These are phyloP conservation scores for Drosophila leonis DNA, from an alignment of 2,888 invertebrate genomes.

Conservation along the genomic window DNA sequence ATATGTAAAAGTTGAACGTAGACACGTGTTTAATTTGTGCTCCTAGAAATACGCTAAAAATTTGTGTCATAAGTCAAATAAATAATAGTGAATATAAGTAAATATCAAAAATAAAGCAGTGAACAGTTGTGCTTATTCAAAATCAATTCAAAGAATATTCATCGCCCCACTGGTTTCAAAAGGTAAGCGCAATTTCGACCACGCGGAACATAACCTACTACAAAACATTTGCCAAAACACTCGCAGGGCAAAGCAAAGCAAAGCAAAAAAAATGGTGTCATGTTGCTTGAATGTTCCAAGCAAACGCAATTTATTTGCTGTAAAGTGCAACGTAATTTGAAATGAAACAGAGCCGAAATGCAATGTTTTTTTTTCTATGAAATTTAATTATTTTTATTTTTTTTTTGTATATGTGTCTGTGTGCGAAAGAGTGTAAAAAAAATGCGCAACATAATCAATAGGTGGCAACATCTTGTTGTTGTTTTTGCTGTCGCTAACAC, in stretches of 20 bases:
- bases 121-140: constrained; percentile 34
- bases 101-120: constrained; percentile 39
- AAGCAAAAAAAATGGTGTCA: constrained; percentile 70
- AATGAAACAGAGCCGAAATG: not conserved
- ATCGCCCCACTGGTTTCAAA: constrained; percentile 58
- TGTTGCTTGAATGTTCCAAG: constrained; percentile 35
- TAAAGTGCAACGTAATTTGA: constrained; percentile 37
- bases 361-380: not conserved
- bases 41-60: constrained; percentile 39
- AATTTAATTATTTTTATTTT: constrained; percentile 10
- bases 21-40: constrained; percentile 84
- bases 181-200: constrained; percentile 70
- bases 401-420: constrained; percentile 21
- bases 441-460: constrained; percentile 73
- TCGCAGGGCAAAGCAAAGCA: constrained; percentile 18
- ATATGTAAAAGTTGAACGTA: constrained; percentile 79
- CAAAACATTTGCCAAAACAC: constrained; percentile 74
- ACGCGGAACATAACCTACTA: constrained; percentile 79
- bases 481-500: constrained; percentile 34
- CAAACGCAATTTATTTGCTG: constrained; percentile 16
- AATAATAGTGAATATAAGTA: constrained; percentile 44
- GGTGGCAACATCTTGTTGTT: constrained; percentile 57
- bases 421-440: constrained; percentile 21
- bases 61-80: constrained; percentile 40
- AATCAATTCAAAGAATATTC: constrained; percentile 55